A percentile compares a stretch with the other conserved stretches of the same genome.
Conservation (phyloP, 2,888 invertebrate genomes). For the Amblyjoppa fuscipennis region DNA sequence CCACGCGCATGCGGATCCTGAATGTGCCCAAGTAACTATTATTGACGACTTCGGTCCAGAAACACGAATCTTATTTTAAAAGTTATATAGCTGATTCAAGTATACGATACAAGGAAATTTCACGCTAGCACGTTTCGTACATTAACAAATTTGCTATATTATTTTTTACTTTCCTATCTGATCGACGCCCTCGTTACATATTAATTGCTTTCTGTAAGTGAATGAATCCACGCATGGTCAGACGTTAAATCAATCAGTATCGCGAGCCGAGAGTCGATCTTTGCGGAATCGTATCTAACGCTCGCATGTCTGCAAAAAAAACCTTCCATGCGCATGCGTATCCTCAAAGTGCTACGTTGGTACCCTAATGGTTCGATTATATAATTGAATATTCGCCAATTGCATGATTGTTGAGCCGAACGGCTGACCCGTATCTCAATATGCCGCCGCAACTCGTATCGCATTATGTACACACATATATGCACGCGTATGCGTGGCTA, state of each 20-base stretch:
- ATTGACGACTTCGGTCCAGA: too few species aligned
- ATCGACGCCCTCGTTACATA: background rate
- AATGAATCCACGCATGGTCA: background rate
- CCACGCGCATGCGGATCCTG: conserved; percentile 56
- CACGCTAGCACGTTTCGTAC: too few species aligned
- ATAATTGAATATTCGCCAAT: conserved; percentile 85
- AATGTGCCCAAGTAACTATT: conserved; percentile 33
- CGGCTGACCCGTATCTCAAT: conserved; percentile 79
- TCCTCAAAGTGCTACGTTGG: conserved; percentile 62
- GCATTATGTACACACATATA: conserved; percentile 34
- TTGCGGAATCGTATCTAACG: conserved; percentile 5
- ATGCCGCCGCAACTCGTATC: conserved; percentile 58
- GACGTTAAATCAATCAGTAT: background rate
- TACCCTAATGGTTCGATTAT: conserved; percentile 81
- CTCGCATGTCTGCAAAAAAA: conserved; percentile 10
- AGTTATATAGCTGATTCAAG: too few species aligned
- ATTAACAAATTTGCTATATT: too few species aligned
- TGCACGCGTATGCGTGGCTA: conserved; percentile 15
- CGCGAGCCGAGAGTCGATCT: background rate
- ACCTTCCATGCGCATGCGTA: conserved; percentile 59
- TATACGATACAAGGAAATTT: too few species aligned
- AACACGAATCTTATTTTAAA: too few species aligned
- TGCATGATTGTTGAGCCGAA: conserved; percentile 83
- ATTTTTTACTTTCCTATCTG: background rate
- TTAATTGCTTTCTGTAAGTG: background rate